A percentile compares a stretch with the other conserved stretches of the same genome.
phyloP scores from a whole-genome alignment of 2,113 vertebrate genomes.

The Ranitomeya variabilis region DNA sequence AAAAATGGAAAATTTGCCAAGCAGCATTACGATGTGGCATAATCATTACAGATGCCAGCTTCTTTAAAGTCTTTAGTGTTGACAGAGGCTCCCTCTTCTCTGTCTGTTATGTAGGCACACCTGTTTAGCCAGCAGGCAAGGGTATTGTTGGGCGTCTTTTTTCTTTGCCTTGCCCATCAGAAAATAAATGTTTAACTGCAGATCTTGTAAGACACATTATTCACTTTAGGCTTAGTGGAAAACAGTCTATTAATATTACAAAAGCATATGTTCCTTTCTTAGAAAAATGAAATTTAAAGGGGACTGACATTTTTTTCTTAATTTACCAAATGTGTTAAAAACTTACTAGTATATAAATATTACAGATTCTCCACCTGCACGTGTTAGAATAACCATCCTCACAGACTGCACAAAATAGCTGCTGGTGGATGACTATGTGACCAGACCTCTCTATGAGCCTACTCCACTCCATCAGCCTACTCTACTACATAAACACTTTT shows the following conservation, averaged over 20 bases:
- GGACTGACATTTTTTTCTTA: too few relatives aligned
- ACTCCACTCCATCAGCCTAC: too few relatives aligned
- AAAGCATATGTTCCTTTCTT: background rate
- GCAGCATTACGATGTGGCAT: constrained; percentile 27
- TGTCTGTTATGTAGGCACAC: constrained; percentile 46
- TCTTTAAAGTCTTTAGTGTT: constrained; percentile 55
- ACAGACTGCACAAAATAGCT: too few relatives aligned
- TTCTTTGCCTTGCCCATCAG: constrained; percentile 6
- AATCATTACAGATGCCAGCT: constrained; percentile 53
- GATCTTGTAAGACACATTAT: background rate
- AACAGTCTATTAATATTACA: background rate
- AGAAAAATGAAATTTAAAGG: background rate
- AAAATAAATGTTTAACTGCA: constrained; percentile 31
- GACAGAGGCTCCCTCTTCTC: constrained; percentile 40
- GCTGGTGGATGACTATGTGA: too few relatives aligned
- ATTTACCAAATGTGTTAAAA: too few relatives aligned
- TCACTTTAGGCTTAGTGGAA: background rate
- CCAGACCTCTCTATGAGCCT: too few relatives aligned
- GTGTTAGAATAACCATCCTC: too few relatives aligned
- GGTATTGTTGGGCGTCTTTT: constrained; percentile 24
- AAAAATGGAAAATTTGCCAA: constrained; percentile 47
- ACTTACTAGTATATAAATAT: too few relatives aligned
- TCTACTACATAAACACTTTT: too few relatives aligned
- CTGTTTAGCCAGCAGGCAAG: constrained; percentile 56
- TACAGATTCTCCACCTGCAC: too few relatives aligned